phyloP scores from a whole-genome alignment of 2,888 invertebrate genomes.

The Coelinius sp. region DNA sequence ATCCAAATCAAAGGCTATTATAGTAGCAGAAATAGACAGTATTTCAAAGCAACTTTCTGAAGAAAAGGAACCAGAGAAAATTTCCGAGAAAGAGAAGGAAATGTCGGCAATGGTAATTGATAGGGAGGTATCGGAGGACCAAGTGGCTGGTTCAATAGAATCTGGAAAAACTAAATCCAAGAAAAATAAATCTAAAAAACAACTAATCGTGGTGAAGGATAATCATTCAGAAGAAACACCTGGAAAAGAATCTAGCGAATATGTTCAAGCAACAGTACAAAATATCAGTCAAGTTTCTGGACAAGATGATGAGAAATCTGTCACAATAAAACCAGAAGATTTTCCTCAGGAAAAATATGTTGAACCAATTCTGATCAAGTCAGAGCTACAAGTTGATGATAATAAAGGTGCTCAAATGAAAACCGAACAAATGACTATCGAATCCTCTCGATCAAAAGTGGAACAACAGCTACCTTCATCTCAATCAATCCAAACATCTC shows the following conservation, averaged over 20 bases:
- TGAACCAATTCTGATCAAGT: not conserved
- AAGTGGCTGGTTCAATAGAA: not conserved
- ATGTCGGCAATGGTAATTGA: not conserved
- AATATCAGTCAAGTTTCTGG: not conserved
- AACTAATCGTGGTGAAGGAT: not conserved
- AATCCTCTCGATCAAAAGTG: not conserved
- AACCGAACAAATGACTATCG: not conserved
- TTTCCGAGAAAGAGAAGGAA: slow-evolving; percentile 7
- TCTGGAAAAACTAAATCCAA: slow-evolving; percentile 9
- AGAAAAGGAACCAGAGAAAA: slow-evolving; percentile 20
- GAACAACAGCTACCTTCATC: slow-evolving; percentile 9
- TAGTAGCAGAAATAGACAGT: slow-evolving; percentile 33
- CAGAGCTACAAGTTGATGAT: not conserved
- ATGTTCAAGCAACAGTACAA: not conserved
- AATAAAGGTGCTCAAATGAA: not conserved
- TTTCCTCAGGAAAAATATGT: too few species aligned
- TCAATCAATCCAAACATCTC: slow-evolving; percentile 49
- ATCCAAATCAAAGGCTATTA: slow-evolving; percentile 11
- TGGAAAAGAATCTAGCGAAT: not conserved
- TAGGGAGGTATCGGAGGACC: not conserved
- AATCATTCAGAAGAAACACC: not conserved
- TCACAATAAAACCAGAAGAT: not conserved
- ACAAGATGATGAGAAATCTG: not conserved
- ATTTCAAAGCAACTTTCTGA: slow-evolving; percentile 45
- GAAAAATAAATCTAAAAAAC: slow-evolving; percentile 9